Base-by-base conservation (phyloP, 2,113 vertebrate species). In the Australoheros scitulus region DNA sequence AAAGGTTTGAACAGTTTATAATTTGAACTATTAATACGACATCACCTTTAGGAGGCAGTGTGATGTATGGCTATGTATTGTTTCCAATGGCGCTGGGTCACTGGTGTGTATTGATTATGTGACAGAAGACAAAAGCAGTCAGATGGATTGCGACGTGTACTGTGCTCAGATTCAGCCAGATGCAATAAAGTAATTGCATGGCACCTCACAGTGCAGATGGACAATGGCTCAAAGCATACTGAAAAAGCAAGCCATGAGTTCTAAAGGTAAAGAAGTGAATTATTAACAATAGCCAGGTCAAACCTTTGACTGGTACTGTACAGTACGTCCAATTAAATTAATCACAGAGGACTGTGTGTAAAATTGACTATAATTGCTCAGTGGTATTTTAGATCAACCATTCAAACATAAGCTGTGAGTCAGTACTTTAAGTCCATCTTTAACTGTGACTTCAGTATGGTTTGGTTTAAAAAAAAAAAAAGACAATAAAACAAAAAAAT, bases 91-190 rank as follows among this genome's bases (percentile, higher is more conserved):
- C 18, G 1, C 47, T 72, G 18, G 26, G 26, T 72, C 68, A 72
- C 68, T 72, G 68, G 47, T 72, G 68, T 72, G 34, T 34, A 72
- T 72, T 34, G 68, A 72, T 52, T 70, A 70, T 70, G 24, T 72
- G 68, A 72, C 47, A 72, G 47, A 55, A 55, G 26, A 72, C 68
- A 72, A 72, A 72, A 72, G 68, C 68, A 72, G 68, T 13, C 26
- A 55, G 17, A 55, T 55, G 26, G 26, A 34, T 72, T 32, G 18
- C 32, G 47, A 72, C 55, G 18, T 72, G 47, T 55, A 32, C 18
- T 32, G 47, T 72, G 24, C 47, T 72, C 6, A 18, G 68, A 52
- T 55, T 72, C 68, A 72, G 68, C 26, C 47, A 72, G 34, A 72
- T 55, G 68, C 26, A n/a, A 26, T 55, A 34, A 70, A 52, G 65